Evolutionary conservation across 2,888 invertebrate species (phyloP), one percentile per base, ranked within the genome.

Genomic region (Meganola albula): DNA sequence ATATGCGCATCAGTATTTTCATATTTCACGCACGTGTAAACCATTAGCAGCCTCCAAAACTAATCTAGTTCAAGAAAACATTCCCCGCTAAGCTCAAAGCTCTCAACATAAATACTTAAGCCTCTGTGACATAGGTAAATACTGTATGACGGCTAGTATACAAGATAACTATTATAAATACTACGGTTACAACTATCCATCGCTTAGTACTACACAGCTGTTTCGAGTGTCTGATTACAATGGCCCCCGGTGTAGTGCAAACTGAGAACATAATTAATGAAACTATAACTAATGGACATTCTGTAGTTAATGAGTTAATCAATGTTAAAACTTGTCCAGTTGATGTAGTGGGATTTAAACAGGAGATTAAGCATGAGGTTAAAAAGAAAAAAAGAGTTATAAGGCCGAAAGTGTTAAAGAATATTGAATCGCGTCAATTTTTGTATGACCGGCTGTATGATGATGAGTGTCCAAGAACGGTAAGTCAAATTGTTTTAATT

Each of bases 161-260:
- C 47, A 61, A 61, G 73, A 76, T 74, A 77, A 65, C 52, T 65
- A 57, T 72, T 79, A 80, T 80, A 80, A 66, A 80, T 75, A 74
- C 75, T 53, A 48, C 53, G 61, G 53, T 47, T 55, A 48, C 60
- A 66, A 58, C 42, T 62, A 58, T 41, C 45, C 7, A 40, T 40
- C 45, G 54, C 53, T 63, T 72, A 79, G 80, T 79, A 62, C 60
- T n/a, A n/a, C 72, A 57, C 38, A 57, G 63, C 65, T 67, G 47
- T 49, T 45, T 60, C 20, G 7, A 2, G 20, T 5, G 3, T 5
- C n/a, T n/a, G 8, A 20, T 20, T 20, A 20, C 48, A 51, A 84
- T 84, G 82, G 74, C 82, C 12, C 82, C 83, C 22, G 82, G 74
- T 48, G 73, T 80, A 9, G 53, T 67, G 20, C 70, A 77, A 44